Evolutionary conservation across 2,888 invertebrate species (phyloP).

Genomic region (Dicroscelio sp.): DNA sequence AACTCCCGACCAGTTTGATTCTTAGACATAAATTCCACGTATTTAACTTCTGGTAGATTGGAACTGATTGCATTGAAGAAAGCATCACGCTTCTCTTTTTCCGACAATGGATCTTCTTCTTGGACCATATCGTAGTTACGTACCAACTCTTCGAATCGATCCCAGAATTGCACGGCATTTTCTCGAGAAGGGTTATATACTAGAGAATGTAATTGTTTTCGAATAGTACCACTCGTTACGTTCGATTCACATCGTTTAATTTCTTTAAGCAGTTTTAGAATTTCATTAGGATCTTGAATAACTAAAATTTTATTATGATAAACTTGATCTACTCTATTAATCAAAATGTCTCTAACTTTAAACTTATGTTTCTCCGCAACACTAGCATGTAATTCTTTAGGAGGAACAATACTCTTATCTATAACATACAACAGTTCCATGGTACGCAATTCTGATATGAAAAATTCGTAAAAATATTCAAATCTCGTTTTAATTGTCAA

Average conservation of each 20-base stretch:
- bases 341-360: slow-evolving; percentile 43
- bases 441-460: slow-evolving; percentile 76
- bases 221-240: slow-evolving; percentile 53
- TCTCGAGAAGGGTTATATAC: slow-evolving; percentile 50
- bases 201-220: slow-evolving; percentile 73
- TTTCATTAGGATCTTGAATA: slow-evolving; percentile 50
- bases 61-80: slow-evolving; percentile 65
- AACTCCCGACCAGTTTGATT: slow-evolving; percentile 35
- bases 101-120: slow-evolving; percentile 64
- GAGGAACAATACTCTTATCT: slow-evolving; percentile 59
- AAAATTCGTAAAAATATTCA: slow-evolving; percentile 76
- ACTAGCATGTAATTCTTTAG: slow-evolving; percentile 58
- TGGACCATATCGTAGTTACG: slow-evolving; percentile 71
- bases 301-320: slow-evolving; percentile 75
- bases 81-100: slow-evolving; percentile 77
- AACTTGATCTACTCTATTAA: slow-evolving; percentile 75
- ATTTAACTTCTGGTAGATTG: slow-evolving; percentile 63
- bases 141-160: slow-evolving; percentile 75
- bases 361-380: slow-evolving; percentile 69
- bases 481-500: too few relatives aligned
- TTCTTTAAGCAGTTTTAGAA: neutral
- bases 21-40: slow-evolving; percentile 66
- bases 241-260: slow-evolving; percentile 5
- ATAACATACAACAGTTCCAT: slow-evolving; percentile 77
- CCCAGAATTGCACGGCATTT: slow-evolving; percentile 63